Conservation (phyloP, 2,797 vertebrate species). For the Trachops cirrhosus region DNA sequence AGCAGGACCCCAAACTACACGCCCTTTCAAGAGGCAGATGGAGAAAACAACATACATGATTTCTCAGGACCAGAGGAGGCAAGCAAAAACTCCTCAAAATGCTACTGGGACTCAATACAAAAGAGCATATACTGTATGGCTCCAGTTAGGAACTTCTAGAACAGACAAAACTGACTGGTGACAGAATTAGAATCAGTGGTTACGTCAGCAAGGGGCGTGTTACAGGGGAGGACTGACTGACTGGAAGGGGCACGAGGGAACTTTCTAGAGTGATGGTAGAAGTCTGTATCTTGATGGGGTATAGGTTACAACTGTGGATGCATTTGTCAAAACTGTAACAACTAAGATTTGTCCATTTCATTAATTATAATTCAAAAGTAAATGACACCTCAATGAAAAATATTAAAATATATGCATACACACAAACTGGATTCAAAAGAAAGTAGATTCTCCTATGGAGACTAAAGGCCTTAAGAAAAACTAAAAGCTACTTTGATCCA, state of each 20-base stretch:
- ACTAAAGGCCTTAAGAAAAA: constrained; percentile 13
- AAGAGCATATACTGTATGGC: neutral
- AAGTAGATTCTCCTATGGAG: neutral
- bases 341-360: neutral
- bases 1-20: neutral
- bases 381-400: constrained; percentile 28
- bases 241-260: neutral
- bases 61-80: neutral
- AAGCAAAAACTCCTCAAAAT: constrained; percentile 15
- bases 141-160: neutral
- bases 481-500: neutral
- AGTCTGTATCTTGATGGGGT: neutral
- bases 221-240: neutral
- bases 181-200: neutral
- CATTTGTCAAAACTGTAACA: neutral
- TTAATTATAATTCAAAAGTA: neutral
- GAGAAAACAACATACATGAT: neutral
- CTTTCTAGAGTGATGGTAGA: neutral
- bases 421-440: neutral
- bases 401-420: neutral
- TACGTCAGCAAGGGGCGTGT: neutral
- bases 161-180: neutral
- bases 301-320: neutral
- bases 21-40: neutral
- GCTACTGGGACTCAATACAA: neutral